Percentiles rank a stretch among this genome's conserved stretches.
These are phyloP conservation scores for Archaeoteleia sp. DNA, from an alignment of 2,888 invertebrate species.

Conservation along the genomic window DNA sequence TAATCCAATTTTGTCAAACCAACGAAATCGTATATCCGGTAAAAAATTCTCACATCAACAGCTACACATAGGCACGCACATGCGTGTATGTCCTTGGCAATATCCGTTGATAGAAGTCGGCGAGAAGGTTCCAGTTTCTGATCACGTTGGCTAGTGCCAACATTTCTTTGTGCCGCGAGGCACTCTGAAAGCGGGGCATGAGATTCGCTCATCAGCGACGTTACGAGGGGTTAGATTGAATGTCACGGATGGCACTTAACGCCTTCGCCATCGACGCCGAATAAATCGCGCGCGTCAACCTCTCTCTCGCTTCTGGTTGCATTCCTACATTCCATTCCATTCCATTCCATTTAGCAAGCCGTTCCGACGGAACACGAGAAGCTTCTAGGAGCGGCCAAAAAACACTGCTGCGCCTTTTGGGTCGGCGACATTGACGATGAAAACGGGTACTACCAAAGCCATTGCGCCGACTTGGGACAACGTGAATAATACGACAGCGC, in stretches of 20 bases:
- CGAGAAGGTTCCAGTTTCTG: too few relatives aligned
- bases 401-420: constrained; percentile 43
- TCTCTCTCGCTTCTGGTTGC: constrained; percentile 27
- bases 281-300: constrained; percentile 56
- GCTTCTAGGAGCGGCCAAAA: constrained; percentile 32
- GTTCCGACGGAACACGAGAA: constrained; percentile 30
- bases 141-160: not conserved
- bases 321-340: constrained; percentile 59
- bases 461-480: constrained; percentile 5
- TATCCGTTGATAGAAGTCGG: too few relatives aligned
- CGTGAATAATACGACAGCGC: constrained; percentile 42
- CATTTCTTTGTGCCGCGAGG: not conserved
- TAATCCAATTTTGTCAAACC: too few relatives aligned
- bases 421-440: constrained; percentile 28
- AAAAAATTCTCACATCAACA: too few relatives aligned
- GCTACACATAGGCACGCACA: too few relatives aligned
- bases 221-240: constrained; percentile 36
- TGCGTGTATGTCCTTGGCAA: too few relatives aligned
- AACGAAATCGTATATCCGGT: too few relatives aligned
- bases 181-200: not conserved
- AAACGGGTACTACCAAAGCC: constrained; percentile 17
- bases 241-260: constrained; percentile 47
- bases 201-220: constrained; percentile 13
- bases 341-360: constrained; percentile 55
- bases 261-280: constrained; percentile 55